Base-by-base conservation (phyloP, 1,140 invertebrate genomes). In the Antheraea pernyi region DNA sequence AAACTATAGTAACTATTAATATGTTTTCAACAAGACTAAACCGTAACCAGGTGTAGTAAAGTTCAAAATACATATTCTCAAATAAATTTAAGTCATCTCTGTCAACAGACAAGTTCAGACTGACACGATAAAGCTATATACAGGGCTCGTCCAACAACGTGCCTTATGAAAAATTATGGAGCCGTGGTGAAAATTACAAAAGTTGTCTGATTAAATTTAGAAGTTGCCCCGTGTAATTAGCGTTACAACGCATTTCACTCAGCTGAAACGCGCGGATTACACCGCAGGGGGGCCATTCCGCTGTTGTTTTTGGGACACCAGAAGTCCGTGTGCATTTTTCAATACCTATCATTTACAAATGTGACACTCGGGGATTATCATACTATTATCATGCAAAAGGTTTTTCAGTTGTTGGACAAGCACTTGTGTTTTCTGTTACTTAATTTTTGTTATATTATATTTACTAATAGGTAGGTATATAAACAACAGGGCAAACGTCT, bases 141-240 rank as follows among this genome's bases (percentile, higher is more conserved):
- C 65, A 64, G 61, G 39, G 42, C 46, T 48, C 53, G 30, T 60
- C 53, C 66, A 30, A 10, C 62, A 58, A 37, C 69, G 66, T 68
- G 22, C 37, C 74, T 85, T 81, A 85, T 88, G 82, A 90, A 90
- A 90, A 90, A 90, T 88, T 85, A 86, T 84, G 78, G 77, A 79
- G 77, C 78, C 75, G 67, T 42, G 70, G 75, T 68, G 84, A 76
- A 80, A 86, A 88, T 87, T 83, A 78, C 75, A 65, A 69, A 89
- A 91, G 69, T 91, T 88, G 85, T 80, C 82, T 89, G 84, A 89
- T 89, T 89, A 91, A 91, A 89, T 91, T 88, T 86, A 85, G 80
- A 89, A 91, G 83, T 91, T 91, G 85, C 70, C 67, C 63, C 48
- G 58, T n/a, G 82, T 89, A 89, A 91, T 89, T 91, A 89, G 81